Evolutionary conservation across 2,113 vertebrate species (phyloP), one percentile per base, ranked within the genome.

Genomic region (Salvelinus alpinus): DNA sequence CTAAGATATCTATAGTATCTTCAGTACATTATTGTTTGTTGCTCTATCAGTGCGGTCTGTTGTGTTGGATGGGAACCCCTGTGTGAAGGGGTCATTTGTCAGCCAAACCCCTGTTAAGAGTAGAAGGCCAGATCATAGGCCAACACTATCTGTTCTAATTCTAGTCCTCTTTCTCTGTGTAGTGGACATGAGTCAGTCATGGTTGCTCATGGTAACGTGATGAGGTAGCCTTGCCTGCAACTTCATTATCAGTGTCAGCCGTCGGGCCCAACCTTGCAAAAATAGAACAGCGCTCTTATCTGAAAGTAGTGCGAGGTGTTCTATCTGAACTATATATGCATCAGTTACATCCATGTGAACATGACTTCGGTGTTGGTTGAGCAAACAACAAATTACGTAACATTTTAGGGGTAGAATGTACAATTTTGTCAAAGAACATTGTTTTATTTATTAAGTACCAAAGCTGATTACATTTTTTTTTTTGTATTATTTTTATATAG

Each of bases 341-440:
- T 62, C 2, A n/a, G n/a, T 22, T 62, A n/a, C 9, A 16, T 62
- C 59, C n/a, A n/a, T 62, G 13, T 62, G 59, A 62, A 62, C 13
- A 16, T 3, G 24, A 44, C 38, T 44, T 44, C 9, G 2, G 38
- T 44, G 38, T 44, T 44, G 38, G 38, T 44, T 44, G 38, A 11
- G 38, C 2, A 44, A 44, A 44, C 38, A 12, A 12, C 8, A 38
- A 9, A 9, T 38, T 2, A 38, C 31, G 3, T 24, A 27, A 22
- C 12, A 31, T 51, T 64, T 11, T 31, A 20, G 20, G 22, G 20
- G 60, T 25, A 84, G 85, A 86, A 89, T 88, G 86, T 88, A 78
- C 2, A 24, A 70, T 84, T 54, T 54, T 54, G 51, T 14, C 74
- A 69, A 6, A 16, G 31, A 81, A 64, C 87, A 85, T 84, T 82